Percentiles rank a stretch among this genome's conserved stretches.
phyloP scores from a whole-genome alignment of 2,888 invertebrate genomes.

The Ephialtes manifestator region DNA sequence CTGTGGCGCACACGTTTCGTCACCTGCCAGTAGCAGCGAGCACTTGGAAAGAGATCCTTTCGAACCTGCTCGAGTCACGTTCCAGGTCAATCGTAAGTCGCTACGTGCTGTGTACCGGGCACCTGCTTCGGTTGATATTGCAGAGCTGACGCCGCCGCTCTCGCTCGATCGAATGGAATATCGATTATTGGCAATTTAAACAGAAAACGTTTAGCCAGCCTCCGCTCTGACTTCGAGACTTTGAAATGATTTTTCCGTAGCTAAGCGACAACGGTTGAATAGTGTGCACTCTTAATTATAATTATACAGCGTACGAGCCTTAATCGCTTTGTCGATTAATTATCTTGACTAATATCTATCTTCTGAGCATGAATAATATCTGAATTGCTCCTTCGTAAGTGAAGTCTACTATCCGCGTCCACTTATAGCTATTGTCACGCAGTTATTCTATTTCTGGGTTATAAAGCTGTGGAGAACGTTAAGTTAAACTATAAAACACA shows the following conservation, averaged over 20 bases:
- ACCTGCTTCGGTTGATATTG: slow-evolving; percentile 44
- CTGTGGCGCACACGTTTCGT: slow-evolving; percentile 52
- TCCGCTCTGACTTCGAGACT: slow-evolving; percentile 13
- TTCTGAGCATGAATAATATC: slow-evolving; percentile 29
- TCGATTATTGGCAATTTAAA: slow-evolving; percentile 51
- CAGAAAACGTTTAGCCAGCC: slow-evolving; percentile 25
- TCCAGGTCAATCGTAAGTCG: slow-evolving; percentile 58
- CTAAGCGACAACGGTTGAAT: not conserved
- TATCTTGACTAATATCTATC: slow-evolving; percentile 35
- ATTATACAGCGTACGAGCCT: not conserved
- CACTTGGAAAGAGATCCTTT: slow-evolving; percentile 45
- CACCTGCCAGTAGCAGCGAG: slow-evolving; percentile 57
- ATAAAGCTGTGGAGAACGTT: not conserved
- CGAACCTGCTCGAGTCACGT: slow-evolving; percentile 59
- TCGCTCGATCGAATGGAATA: slow-evolving; percentile 33
- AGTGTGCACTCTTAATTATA: slow-evolving; percentile 32
- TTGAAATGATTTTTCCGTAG: slow-evolving; percentile 27
- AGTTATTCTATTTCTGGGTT: slow-evolving; percentile 15
- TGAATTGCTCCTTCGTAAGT: not conserved
- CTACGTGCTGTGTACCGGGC: slow-evolving; percentile 47
- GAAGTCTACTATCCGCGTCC: not conserved
- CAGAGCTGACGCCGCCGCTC: not conserved
- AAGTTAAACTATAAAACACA: not conserved
- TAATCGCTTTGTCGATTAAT: slow-evolving; percentile 51
- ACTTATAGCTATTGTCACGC: not conserved